These are phyloP conservation scores for Melinaea marsaeus DNA, from an alignment of 2,888 invertebrate genomes.

Conservation along the genomic window DNA sequence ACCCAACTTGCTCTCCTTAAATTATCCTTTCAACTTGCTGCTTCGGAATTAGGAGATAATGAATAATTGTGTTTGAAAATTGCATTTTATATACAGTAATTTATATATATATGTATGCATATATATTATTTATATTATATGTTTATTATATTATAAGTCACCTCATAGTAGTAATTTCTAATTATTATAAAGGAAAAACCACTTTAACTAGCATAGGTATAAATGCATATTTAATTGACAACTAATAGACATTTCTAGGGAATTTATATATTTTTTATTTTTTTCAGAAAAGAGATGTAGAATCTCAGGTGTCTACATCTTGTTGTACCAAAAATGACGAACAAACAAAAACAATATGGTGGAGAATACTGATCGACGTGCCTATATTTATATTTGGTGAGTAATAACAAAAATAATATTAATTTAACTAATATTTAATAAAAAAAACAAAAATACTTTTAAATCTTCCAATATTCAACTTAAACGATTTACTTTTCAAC, in stretches of 20 bases:
- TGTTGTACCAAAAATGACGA: conserved; percentile 18
- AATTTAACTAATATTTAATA: background rate
- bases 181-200: no score
- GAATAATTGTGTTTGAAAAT: no score
- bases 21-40: background rate
- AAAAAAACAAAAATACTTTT: conserved; percentile 5
- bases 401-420: conserved; percentile 28
- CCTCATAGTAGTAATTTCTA: no score
- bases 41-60: background rate
- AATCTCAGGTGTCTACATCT: conserved; percentile 43
- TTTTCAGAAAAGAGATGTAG: conserved; percentile 61
- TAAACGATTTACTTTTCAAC: conserved; percentile 8
- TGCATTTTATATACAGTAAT: no score
- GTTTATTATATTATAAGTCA: no score
- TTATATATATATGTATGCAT: no score
- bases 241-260: no score
- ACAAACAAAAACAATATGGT: conserved; percentile 43
- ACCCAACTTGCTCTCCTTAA: no score
- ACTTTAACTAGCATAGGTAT: no score
- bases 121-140: no score
- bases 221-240: no score
- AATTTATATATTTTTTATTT: conserved; percentile 25
- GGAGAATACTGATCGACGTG: conserved; percentile 51
- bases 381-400: conserved; percentile 55
- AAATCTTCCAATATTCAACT: conserved; percentile 11